Evolutionary conservation across 2,888 invertebrate genomes (phyloP), one percentile per base, ranked within the genome.

Genomic region (Clunio marinus): DNA sequence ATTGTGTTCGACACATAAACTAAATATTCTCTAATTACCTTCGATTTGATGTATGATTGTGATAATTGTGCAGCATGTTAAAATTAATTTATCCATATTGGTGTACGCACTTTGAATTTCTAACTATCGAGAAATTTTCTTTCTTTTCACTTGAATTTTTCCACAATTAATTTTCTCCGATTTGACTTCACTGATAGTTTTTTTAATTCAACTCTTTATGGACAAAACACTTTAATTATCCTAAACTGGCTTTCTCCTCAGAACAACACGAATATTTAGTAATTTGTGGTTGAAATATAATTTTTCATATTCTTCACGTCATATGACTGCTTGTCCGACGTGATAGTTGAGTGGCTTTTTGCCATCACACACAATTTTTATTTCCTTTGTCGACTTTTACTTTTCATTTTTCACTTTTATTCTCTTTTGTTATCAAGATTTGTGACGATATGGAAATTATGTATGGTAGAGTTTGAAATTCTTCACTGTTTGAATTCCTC

Each of bases 41-140:
- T 66, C 55, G 20, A 35, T 66, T 66, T 55, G 66, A 24, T 66
- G 22, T 55, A 15, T 66, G 55, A 66, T 22, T 46, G 35, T 66
- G 51, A 66, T 51, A 55, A 66, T 66, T 55, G 55, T 66, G 55
- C 66, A 66, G 27, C 55, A 66, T 24, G 55, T 46, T 22, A 55
- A 55, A 2, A 66, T 45, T 35, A 55, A 35, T 66, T 32, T 66
- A 66, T 66, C 66, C 66, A 66, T 66, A 51, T 66, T 63, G 41
- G 22, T 15, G 15, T 35, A 41, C 7, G 28, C 55, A 32, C 59
- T n/a, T 25, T 55, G 27, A 46, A 15, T 55, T 5, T 55, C 45
- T 46, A 27, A 27, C 45, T 46, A 58, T 25, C 15, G 28, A 58
- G 25, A 13, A 17, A 13, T 35, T 45, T 20, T 2, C 37, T 24